Percentiles rank a stretch among this genome's conserved stretches.
These are phyloP conservation scores for Drosophila rellima DNA, from an alignment of 2,888 invertebrate genomes.

Conservation along the genomic window DNA sequence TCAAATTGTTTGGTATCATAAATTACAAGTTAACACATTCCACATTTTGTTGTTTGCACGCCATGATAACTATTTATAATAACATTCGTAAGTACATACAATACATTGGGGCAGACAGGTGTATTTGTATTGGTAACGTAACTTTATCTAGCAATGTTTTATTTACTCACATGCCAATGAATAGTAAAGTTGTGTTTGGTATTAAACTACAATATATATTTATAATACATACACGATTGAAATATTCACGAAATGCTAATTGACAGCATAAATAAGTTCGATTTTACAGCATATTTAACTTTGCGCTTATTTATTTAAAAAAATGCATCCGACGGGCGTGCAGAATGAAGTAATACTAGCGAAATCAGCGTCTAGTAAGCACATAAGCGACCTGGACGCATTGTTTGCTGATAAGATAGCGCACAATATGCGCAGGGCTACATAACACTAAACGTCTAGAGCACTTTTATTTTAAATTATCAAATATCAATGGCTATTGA, in stretches of 20 bases:
- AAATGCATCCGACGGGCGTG: slow-evolving; percentile 51
- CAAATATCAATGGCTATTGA: not conserved
- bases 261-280: slow-evolving; percentile 13
- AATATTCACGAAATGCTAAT: slow-evolving; percentile 15
- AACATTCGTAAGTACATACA: slow-evolving; percentile 24
- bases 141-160: slow-evolving; percentile 35
- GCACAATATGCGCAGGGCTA: slow-evolving; percentile 51
- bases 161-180: slow-evolving; percentile 47
- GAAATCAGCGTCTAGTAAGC: slow-evolving; percentile 40
- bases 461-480: slow-evolving; percentile 3
- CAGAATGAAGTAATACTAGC: slow-evolving; percentile 69
- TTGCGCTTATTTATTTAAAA: slow-evolving; percentile 32
- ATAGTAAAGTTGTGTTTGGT: slow-evolving; percentile 5
- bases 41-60: slow-evolving; percentile 12
- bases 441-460: slow-evolving; percentile 10
- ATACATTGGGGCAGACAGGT: slow-evolving; percentile 22
- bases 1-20: slow-evolving; percentile 14
- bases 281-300: slow-evolving; percentile 12
- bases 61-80: slow-evolving; percentile 26
- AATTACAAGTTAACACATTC: slow-evolving; percentile 3
- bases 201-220: slow-evolving; percentile 13
- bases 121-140: slow-evolving; percentile 24
- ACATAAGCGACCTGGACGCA: slow-evolving; percentile 33
- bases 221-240: not conserved
- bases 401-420: slow-evolving; percentile 65